Conservation (phyloP, 2,888 invertebrate species). For the Phengaris arion region DNA sequence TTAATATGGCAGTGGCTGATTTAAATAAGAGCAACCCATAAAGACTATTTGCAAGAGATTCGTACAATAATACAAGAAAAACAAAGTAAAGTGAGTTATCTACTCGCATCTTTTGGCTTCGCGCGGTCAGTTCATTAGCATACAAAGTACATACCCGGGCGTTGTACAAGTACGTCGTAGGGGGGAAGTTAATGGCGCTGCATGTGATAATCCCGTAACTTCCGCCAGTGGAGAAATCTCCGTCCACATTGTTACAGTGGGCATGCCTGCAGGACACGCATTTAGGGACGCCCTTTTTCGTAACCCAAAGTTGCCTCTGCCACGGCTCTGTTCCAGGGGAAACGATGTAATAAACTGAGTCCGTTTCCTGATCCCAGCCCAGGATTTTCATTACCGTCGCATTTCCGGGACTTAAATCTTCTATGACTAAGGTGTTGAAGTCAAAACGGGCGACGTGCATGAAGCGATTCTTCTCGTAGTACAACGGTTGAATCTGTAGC, state of each 20-base stretch:
- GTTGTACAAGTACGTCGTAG: constrained; percentile 70
- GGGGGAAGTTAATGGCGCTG: constrained; percentile 58
- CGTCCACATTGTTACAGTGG: constrained; percentile 82
- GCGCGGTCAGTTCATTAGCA: constrained; percentile 6
- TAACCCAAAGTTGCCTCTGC: constrained; percentile 83
- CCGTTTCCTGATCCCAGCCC: constrained; percentile 80
- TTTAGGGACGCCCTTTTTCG: constrained; percentile 79
- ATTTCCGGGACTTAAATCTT: constrained; percentile 77
- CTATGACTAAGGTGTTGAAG: constrained; percentile 52
- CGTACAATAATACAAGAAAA: background rate
- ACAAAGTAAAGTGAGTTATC: constrained; percentile 8
- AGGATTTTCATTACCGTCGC: constrained; percentile 80
- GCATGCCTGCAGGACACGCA: constrained; percentile 83
- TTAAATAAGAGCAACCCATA: background rate
- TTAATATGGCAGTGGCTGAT: too few species aligned
- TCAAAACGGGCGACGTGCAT: constrained; percentile 63
- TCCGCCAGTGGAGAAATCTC: constrained; percentile 72
- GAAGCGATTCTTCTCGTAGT: constrained; percentile 64
- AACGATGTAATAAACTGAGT: constrained; percentile 84
- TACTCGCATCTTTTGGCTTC: constrained; percentile 5
- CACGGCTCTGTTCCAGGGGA: constrained; percentile 82
- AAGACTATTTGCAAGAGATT: background rate
- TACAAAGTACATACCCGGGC: constrained; percentile 51
- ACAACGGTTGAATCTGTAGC: constrained; percentile 63
- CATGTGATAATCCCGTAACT: constrained; percentile 61